Percentiles rank a stretch among this genome's conserved stretches.
Evolutionary conservation across 1,140 invertebrate species (phyloP).

Genomic region (Polypedilum pembai): DNA sequence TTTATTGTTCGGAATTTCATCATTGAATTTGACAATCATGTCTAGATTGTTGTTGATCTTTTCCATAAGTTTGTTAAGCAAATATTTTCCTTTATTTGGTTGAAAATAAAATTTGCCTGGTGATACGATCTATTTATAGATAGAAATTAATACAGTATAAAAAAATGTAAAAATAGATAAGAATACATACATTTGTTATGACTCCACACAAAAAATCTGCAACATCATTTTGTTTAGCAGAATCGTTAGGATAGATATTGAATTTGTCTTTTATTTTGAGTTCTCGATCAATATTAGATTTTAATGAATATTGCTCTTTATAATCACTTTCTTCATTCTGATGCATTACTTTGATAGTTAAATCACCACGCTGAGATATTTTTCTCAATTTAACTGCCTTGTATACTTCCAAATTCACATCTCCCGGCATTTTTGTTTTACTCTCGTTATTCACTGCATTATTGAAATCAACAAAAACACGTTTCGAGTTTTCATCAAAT

Average conservation of each 20-base stretch:
- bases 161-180: background rate
- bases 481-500: slow-evolving; percentile 50
- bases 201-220: background rate
- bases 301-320: background rate
- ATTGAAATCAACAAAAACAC: slow-evolving; percentile 55
- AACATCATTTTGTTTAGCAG: background rate
- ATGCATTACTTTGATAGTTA: slow-evolving; percentile 32
- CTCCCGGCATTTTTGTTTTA: slow-evolving; percentile 46
- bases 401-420: slow-evolving; percentile 64
- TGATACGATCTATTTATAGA: background rate
- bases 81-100: background rate
- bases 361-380: slow-evolving; percentile 46
- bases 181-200: background rate
- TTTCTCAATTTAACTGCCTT: slow-evolving; percentile 62
- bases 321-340: background rate
- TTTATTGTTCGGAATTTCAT: background rate
- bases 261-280: background rate
- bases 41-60: background rate
- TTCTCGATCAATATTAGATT: background rate
- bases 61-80: background rate
- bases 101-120: background rate
- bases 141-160: background rate
- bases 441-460: slow-evolving; percentile 33
- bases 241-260: background rate
- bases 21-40: background rate